Evolutionary conservation across 1,140 invertebrate genomes (phyloP), one percentile per base, ranked within the genome.

Genomic region (Drosophila sechellia): DNA sequence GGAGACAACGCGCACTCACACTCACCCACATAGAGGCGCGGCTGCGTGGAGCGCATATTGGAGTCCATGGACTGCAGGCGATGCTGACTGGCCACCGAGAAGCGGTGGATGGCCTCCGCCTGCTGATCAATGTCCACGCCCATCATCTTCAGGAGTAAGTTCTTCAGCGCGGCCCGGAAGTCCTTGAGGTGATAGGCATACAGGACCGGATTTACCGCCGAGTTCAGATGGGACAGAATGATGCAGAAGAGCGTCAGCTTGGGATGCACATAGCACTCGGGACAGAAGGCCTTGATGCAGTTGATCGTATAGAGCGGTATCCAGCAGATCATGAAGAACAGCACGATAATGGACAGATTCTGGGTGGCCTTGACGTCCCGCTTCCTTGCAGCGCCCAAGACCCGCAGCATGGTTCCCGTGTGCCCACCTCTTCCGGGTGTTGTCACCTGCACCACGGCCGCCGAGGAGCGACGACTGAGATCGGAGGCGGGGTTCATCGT

Each of bases 311-410:
- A 98, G 3, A 98, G 93, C 0, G 97, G 97, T 52, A 98, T 96
- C 97, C 97, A 98, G 89, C 97, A 98, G 48, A 98, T 94, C 92
- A 98, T 97, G 93, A 98, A 98, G 93, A 98, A 98, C 37, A 96
- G 93, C 1, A 98, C 97, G 53, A 98, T 98, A 64, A 97, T 96
- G 43, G 96, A 96, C 0, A 98, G 94, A 92, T 97, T 98, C 85
- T 98, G 96, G 1, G 97, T 97, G 6, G 97, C 97, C 93, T 98
- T 97, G 2, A 97, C 96, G 91, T 98, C 97, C n/a, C 96, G 93
- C 76, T 96, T 96, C 65, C 96, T 95, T 1, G 96, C 96, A 0
- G 96, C 95, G 0, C 96, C 96, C 4, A 97, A 93, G 0, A 97
- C 94, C 1, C 96, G 93, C 20, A 97, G 87, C 96, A 97, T 97